These are phyloP conservation scores for Zophobas atratus DNA, from an alignment of 1,140 invertebrate genomes.

Conservation along the genomic window DNA sequence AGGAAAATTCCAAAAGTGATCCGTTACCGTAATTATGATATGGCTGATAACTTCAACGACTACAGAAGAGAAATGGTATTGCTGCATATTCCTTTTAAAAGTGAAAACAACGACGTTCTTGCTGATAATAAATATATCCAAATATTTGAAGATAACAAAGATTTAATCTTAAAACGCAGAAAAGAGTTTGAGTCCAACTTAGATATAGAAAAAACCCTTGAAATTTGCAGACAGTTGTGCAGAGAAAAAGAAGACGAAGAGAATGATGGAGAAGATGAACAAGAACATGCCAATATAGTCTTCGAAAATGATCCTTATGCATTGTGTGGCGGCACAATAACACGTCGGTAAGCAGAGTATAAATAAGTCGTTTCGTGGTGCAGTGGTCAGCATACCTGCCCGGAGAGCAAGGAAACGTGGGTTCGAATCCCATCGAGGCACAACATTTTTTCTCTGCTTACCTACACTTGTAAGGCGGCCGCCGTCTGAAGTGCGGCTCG, in stretches of 20 bases:
- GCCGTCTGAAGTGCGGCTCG: too few relatives aligned
- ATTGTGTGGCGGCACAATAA: too few relatives aligned
- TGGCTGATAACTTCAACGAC: conserved; percentile 56
- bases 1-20: conserved; percentile 59
- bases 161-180: conserved; percentile 55
- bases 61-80: conserved; percentile 65
- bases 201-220: conserved; percentile 58
- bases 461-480: too few relatives aligned
- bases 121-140: conserved; percentile 60
- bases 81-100: conserved; percentile 62
- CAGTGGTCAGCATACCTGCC: too few relatives aligned
- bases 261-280: conserved; percentile 30
- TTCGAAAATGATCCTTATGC: too few relatives aligned
- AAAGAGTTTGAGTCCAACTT: conserved; percentile 61
- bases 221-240: conserved; percentile 57
- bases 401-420: too few relatives aligned
- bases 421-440: too few relatives aligned
- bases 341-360: too few relatives aligned
- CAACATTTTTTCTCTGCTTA: too few relatives aligned
- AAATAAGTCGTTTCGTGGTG: too few relatives aligned
- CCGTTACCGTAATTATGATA: conserved; percentile 63
- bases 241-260: conserved; percentile 56
- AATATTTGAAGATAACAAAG: conserved; percentile 58
- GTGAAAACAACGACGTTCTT: conserved; percentile 62
- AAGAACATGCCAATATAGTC: conserved; percentile 21